Base-by-base conservation (phyloP, 1,140 invertebrate genomes). In the Periplaneta americana region DNA sequence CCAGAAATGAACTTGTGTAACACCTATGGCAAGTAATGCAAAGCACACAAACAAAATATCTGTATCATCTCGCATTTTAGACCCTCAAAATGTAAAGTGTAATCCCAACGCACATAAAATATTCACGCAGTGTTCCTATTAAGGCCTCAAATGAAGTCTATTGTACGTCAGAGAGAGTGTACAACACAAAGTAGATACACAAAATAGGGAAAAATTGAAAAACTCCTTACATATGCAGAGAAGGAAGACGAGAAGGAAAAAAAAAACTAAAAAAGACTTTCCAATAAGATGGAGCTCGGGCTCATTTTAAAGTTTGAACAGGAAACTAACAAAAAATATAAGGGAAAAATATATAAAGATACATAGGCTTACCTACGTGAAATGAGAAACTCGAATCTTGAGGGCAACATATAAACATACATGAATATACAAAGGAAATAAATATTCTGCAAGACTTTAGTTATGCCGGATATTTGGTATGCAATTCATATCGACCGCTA, bases 241-340 rank as follows among this genome's bases (percentile, higher is more conserved):
- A 34, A 78, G 77, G 36, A 11, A 78, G 35, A 39, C n/a, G 35
- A 37, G 77, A 78, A 39, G 34, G 28, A 78, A 37, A 48, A 78
- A 37, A 4, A 48, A 78, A 78, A 78, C 36, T 13, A 78, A 78
- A 75, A 37, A 78, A 37, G 35, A 37, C n/a, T 78, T 78, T 37
- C 77, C 77, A 78, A 78, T 78, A 78, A 78, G 77, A 78, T 78
- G 77, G 77, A 78, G 77, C 35, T 78, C 77, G 35, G 77, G 77
- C 77, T 78, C 77, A 78, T 78, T 78, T 78, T 78, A 78, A 78
- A 78, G 77, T 78, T 78, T 78, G 77, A 78, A 48, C 77, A 78
- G 77, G 77, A 78, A 78, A 78, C 77, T 78, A 78, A 78, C 11
- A 39, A 78, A 78, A 78, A 35, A 78, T 17, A 78, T 17, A 78